Conservation (phyloP, 2,888 invertebrate species). For the Arctia plantaginis region DNA sequence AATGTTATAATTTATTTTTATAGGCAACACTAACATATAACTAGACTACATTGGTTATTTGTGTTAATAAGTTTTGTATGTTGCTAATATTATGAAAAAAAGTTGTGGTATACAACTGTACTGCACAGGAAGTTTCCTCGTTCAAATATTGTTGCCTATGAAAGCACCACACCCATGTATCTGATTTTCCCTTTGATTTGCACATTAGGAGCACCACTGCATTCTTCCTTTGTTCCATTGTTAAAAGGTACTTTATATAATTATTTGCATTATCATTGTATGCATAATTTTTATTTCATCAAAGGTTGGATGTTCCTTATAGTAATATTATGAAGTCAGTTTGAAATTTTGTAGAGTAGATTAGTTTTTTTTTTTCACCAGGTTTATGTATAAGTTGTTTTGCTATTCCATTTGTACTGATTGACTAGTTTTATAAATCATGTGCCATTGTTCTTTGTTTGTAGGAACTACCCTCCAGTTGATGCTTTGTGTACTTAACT, state of each 20-base stretch:
- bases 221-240: slow-evolving; percentile 75
- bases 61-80: slow-evolving; percentile 23
- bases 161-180: slow-evolving; percentile 64
- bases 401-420: background rate
- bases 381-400: slow-evolving; percentile 1
- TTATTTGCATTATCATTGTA: slow-evolving; percentile 59
- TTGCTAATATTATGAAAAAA: slow-evolving; percentile 24
- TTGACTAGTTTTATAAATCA: background rate
- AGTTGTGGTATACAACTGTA: slow-evolving; percentile 24
- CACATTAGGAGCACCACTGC: slow-evolving; percentile 61
- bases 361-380: background rate
- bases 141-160: slow-evolving; percentile 71
- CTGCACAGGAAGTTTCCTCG: slow-evolving; percentile 41
- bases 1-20: slow-evolving; percentile 55
- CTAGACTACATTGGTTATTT: slow-evolving; percentile 31
- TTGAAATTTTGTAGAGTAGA: background rate
- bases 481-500: slow-evolving; percentile 8
- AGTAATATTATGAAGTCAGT: slow-evolving; percentile 1
- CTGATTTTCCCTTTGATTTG: slow-evolving; percentile 63
- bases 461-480: background rate
- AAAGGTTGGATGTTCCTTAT: background rate
- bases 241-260: slow-evolving; percentile 58
- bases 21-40: slow-evolving; percentile 64
- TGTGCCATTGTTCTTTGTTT: background rate
- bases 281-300: slow-evolving; percentile 37